Base-by-base conservation (phyloP, 1,140 invertebrate species). In the Calliphora vicina region DNA sequence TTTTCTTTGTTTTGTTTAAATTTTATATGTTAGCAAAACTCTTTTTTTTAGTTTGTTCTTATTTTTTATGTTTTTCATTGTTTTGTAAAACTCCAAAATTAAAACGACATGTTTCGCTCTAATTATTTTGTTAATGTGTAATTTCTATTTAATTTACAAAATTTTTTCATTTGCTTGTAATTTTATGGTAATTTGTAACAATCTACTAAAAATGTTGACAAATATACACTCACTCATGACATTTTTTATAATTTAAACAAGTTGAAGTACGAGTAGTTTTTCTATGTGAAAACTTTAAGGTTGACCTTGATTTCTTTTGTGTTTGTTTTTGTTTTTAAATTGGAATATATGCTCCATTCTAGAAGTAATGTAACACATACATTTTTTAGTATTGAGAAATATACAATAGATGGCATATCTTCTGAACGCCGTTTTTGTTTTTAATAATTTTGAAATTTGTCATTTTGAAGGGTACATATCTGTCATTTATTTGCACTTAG, bases 81-180 rank as follows among this genome's bases (percentile, higher is more conserved):
- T n/a, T n/a, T n/a, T n/a, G n/a, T 67, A 20, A 17, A 50, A 50
- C 45, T 50, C 45, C 17, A 6, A 10, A 50, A 50, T 50, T 17
- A 50, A 50, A 50, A 12, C 35, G 35, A 35, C 9, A 10, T 25
- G 61, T 67, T 67, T 0, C 61, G 61, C 61, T 67, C 61, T 67
- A 25, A 67, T 67, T 67, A 67, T 23, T 67, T 67, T 67, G 23
- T 50, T 35, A 67, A n/a, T 57, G 15, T 57, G 15, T 57, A 57
- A 57, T 57, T 67, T 67, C 61, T 67, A 67, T 67, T 67, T 67
- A 23, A 67, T 67, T 67, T 67, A 67, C 9, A 67, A 67, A 57
- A 67, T 23, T 1, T 67, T 25, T 0, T 67, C 25, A 17, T 57
- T n/a, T 57, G 0, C 6, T 13, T 57, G 15, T 67, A 25, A 61